Conservation (phyloP, 1,140 invertebrate species). For the Magallana angulata region DNA sequence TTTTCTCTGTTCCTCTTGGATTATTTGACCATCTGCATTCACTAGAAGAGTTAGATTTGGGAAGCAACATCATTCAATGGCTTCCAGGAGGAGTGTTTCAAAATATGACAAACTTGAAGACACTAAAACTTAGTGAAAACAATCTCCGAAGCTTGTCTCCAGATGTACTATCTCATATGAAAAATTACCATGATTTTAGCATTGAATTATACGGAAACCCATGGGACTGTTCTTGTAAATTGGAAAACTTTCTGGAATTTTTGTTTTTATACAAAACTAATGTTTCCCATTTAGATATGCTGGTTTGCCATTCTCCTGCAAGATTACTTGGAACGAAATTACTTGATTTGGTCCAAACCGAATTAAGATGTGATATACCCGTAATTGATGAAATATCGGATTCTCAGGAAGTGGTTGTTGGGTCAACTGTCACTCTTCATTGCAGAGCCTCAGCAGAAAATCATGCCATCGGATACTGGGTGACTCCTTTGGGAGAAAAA, state of each 20-base stretch:
- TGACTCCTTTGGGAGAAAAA: constrained; percentile 68
- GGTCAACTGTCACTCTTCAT: not conserved
- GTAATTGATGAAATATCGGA: constrained; percentile 50
- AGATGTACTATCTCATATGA: constrained; percentile 43
- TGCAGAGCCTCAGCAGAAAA: not conserved
- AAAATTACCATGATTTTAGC: constrained; percentile 36
- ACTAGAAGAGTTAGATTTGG: constrained; percentile 60
- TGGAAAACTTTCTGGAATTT: constrained; percentile 54
- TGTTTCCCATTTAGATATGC: constrained; percentile 47
- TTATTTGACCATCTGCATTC: constrained; percentile 55
- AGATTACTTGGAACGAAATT: constrained; percentile 63
- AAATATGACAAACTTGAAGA: constrained; percentile 42
- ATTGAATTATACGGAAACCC: constrained; percentile 69
- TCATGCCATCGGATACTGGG: constrained; percentile 63
- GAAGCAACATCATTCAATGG: constrained; percentile 56
- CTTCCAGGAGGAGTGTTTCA: constrained; percentile 54
- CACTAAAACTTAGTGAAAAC: constrained; percentile 58
- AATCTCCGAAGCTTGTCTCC: constrained; percentile 52
- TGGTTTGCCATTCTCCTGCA: constrained; percentile 59
- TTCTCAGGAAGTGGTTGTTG: constrained; percentile 58
- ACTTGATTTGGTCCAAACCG: constrained; percentile 44
- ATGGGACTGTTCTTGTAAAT: constrained; percentile 72
- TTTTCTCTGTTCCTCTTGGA: constrained; percentile 53
- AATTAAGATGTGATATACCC: constrained; percentile 41
- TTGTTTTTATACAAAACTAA: not conserved